Evolutionary conservation across 2,113 vertebrate species (phyloP).

Genomic region (Orycteropus afer): DNA sequence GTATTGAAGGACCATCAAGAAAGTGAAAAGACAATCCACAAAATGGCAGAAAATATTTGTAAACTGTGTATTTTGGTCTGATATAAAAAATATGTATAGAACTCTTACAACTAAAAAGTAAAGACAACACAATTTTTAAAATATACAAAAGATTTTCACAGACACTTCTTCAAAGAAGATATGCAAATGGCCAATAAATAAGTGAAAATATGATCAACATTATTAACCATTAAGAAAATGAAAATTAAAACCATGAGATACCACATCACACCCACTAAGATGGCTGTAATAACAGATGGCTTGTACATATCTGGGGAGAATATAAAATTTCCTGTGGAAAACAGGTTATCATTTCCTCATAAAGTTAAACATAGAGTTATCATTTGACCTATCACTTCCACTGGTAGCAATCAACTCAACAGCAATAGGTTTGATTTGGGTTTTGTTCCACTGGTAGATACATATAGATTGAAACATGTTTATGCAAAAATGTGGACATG

Average conservation of each 20-base stretch:
- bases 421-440: too few species aligned
- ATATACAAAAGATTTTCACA: neutral
- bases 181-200: too few species aligned
- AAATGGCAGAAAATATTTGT: neutral
- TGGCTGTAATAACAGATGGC: neutral
- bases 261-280: neutral
- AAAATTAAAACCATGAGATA: too few species aligned
- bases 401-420: neutral
- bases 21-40: neutral
- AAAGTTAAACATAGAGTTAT: constrained; percentile 25
- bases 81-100: neutral
- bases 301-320: neutral
- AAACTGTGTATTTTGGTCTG: neutral
- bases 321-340: neutral
- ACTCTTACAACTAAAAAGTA: neutral
- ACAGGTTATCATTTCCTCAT: neutral
- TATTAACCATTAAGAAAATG: too few species aligned
- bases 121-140: neutral
- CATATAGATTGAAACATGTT: neutral
- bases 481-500: neutral
- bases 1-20: neutral
- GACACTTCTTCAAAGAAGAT: neutral
- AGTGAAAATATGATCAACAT: too few species aligned
- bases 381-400: neutral
- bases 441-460: neutral